A percentile compares a stretch with the other conserved stretches of the same genome.
These are phyloP conservation scores for Anagyrus pseudococci DNA, from an alignment of 2,888 invertebrate genomes.

Conservation along the genomic window DNA sequence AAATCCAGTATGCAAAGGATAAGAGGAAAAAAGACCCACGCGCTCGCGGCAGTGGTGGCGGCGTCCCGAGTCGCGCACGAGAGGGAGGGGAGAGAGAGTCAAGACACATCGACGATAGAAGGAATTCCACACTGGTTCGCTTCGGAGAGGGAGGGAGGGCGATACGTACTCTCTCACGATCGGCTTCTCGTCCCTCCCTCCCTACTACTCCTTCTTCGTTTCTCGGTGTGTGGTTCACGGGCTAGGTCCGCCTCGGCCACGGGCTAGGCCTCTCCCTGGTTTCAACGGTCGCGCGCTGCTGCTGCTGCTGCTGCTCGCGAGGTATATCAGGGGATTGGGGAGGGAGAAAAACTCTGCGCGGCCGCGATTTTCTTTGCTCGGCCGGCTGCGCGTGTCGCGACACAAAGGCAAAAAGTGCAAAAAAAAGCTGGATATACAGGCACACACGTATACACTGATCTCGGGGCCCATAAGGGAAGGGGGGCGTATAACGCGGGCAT, in stretches of 20 bases:
- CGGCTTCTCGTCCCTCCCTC: background rate
- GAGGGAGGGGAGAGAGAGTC: background rate
- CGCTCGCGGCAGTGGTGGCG: background rate
- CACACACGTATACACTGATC: no score
- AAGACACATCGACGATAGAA: background rate
- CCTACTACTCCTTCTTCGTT: no score
- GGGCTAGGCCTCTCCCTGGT: constrained; percentile 4
- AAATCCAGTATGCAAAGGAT: constrained; percentile 10
- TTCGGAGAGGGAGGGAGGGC: no score
- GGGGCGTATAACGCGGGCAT: background rate
- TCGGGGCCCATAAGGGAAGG: no score
- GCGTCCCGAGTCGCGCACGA: background rate
- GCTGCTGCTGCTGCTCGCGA: background rate
- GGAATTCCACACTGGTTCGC: constrained; percentile 15
- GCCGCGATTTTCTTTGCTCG: background rate
- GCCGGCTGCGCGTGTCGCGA: background rate
- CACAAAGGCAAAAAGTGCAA: no score
- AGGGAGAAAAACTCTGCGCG: background rate
- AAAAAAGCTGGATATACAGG: background rate
- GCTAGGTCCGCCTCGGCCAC: constrained; percentile 19
- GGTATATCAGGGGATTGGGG: background rate
- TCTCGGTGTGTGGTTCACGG: constrained; percentile 5
- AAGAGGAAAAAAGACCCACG: background rate
- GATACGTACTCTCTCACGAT: background rate
- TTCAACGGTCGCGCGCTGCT: no score